A percentile compares a stretch with the other conserved stretches of the same genome.
Conservation (phyloP, 2,113 vertebrate species). For the Hippoglossus stenolepis region DNA sequence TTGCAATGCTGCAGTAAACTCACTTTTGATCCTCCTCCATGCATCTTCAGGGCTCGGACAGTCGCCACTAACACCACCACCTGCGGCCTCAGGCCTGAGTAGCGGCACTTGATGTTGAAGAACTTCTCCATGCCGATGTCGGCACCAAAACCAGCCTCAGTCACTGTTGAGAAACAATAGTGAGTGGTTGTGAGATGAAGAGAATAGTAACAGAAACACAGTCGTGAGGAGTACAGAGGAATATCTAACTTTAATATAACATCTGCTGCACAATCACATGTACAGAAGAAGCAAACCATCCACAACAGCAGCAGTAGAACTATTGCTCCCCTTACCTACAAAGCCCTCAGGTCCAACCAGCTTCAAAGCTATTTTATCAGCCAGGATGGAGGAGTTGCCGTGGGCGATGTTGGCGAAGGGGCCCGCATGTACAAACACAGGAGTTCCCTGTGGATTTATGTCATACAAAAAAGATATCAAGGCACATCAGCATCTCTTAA, state of each 20-base stretch:
- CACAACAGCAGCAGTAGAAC: neutral
- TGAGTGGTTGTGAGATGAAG: neutral
- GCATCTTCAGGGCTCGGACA: slow-evolving; percentile 96
- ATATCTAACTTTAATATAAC: neutral
- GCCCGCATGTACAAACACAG: slow-evolving; percentile 97
- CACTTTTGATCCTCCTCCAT: slow-evolving; percentile 95
- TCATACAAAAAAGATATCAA: slow-evolving; percentile 13
- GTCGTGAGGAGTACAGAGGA: neutral
- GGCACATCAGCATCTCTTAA: neutral
- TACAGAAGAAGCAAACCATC: neutral
- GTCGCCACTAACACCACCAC: slow-evolving; percentile 97
- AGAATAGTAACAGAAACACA: neutral
- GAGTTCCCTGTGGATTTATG: slow-evolving; percentile 87
- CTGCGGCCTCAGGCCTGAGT: slow-evolving; percentile 92
- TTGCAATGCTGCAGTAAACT: slow-evolving; percentile 49
- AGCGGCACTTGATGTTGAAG: slow-evolving; percentile 97
- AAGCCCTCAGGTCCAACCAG: slow-evolving; percentile 94
- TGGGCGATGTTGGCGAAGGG: slow-evolving; percentile 99
- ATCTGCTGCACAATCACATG: neutral
- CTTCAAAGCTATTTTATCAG: slow-evolving; percentile 97
- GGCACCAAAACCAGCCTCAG: slow-evolving; percentile 97
- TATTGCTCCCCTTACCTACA: slow-evolving; percentile 86
- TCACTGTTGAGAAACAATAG: slow-evolving; percentile 82
- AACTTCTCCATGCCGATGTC: slow-evolving; percentile 99
- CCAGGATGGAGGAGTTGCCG: slow-evolving; percentile 97